Percentiles rank a stretch among this genome's conserved stretches.
Evolutionary conservation across 2,113 vertebrate genomes (phyloP).

Genomic region (Hippolais icterina): DNA sequence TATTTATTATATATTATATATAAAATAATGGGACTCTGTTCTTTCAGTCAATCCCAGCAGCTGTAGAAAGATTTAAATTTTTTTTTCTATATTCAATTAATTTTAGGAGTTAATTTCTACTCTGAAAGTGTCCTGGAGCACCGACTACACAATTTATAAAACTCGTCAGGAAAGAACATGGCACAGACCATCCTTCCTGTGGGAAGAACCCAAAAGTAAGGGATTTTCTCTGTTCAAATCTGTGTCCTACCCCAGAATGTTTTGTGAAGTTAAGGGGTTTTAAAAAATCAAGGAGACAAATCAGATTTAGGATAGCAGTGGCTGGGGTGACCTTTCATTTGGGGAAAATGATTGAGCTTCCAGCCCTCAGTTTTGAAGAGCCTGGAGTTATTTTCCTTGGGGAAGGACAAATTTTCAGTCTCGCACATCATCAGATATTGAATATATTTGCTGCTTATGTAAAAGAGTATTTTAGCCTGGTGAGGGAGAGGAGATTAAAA

Average conservation of each 20-base stretch:
- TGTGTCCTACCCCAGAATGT: background rate
- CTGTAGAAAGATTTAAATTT: background rate
- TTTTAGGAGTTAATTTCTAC: background rate
- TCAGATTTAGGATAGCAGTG: background rate
- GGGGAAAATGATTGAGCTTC: background rate
- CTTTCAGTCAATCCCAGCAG: background rate
- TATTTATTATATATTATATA: too few species aligned
- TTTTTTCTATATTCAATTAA: background rate
- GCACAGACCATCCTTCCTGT: background rate
- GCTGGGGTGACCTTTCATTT: background rate
- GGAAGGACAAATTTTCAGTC: background rate
- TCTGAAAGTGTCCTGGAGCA: background rate
- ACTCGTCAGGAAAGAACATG: background rate
- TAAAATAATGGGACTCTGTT: background rate
- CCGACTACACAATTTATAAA: background rate
- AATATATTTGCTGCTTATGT: constrained; percentile 19
- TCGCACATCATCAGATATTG: background rate
- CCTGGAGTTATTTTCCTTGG: background rate
- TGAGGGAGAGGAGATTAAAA: constrained; percentile 14
- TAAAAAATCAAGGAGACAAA: background rate
- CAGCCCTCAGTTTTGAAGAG: background rate
- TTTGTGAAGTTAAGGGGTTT: background rate
- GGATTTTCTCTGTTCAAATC: background rate
- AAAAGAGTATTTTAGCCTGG: constrained; percentile 13
- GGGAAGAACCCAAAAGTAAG: background rate